Conservation (phyloP, 2,797 vertebrate species). For the Botia almorhae region DNA sequence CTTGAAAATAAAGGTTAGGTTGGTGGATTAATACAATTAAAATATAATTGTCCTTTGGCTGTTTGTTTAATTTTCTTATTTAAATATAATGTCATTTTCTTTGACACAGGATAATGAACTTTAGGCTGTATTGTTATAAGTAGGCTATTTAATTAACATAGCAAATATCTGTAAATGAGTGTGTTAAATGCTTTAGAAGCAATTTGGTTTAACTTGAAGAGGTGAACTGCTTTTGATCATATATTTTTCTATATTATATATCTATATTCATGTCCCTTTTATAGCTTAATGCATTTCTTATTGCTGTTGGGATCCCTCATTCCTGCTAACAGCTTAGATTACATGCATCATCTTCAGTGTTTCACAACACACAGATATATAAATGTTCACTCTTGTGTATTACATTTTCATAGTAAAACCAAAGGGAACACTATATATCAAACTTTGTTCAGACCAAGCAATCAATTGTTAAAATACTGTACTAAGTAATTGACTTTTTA, state of each 20-base stretch:
- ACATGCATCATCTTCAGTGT: too few relatives aligned
- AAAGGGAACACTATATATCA: too few relatives aligned
- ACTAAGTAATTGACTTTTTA: too few relatives aligned
- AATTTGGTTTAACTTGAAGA: background rate
- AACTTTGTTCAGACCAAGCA: too few relatives aligned
- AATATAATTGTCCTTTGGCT: constrained; percentile 67
- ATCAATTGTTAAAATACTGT: too few relatives aligned
- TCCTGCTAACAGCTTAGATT: too few relatives aligned
- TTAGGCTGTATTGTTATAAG: constrained; percentile 67
- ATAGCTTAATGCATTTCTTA: too few relatives aligned
- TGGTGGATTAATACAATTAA: constrained; percentile 67
- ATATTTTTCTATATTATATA: constrained; percentile 1
- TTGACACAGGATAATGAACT: constrained; percentile 68
- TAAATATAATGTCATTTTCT: constrained; percentile 14
- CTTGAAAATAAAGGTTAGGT: constrained; percentile 51
- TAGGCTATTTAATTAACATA: constrained; percentile 79
- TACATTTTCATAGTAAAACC: too few relatives aligned
- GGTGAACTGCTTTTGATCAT: constrained; percentile 32
- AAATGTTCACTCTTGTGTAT: too few relatives aligned
- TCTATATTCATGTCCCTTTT: too few relatives aligned
- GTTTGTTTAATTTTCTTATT: constrained; percentile 62
- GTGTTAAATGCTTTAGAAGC: constrained; percentile 68
- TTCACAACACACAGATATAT: too few relatives aligned
- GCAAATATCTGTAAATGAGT: constrained; percentile 78
- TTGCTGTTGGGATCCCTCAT: too few relatives aligned